A percentile compares a stretch with the other conserved stretches of the same genome.
These are phyloP conservation scores for Caenorhabditis zanzibari DNA, from an alignment of 2,888 invertebrate species.

Conservation along the genomic window DNA sequence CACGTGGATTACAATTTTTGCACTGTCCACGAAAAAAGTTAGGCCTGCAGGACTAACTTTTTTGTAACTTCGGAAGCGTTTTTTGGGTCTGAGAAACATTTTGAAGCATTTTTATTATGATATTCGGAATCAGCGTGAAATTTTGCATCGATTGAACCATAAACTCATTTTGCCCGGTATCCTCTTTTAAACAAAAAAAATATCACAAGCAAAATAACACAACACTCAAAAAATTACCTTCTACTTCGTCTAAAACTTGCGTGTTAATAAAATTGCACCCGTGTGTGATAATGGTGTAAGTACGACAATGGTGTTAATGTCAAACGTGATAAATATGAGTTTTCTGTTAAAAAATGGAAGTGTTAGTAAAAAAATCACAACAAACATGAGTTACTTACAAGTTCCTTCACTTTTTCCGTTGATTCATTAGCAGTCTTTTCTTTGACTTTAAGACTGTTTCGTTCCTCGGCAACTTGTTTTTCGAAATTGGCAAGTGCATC, in stretches of 20 bases:
- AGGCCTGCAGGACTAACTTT: too few species aligned
- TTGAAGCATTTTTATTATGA: too few species aligned
- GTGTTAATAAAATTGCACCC: slow-evolving; percentile 1
- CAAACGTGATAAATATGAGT: slow-evolving; percentile 67
- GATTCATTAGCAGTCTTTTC: slow-evolving; percentile 67
- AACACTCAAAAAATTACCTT: slow-evolving; percentile 12
- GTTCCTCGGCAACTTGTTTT: slow-evolving; percentile 59
- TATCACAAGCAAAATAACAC: not conserved
- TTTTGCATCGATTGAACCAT: too few species aligned
- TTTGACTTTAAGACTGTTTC: slow-evolving; percentile 74
- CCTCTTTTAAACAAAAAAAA: not conserved
- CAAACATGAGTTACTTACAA: slow-evolving; percentile 64
- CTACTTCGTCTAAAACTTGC: slow-evolving; percentile 19
- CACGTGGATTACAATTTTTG: too few species aligned
- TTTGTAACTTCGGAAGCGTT: too few species aligned
- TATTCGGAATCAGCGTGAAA: too few species aligned
- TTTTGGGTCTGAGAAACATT: too few species aligned
- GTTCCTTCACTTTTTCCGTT: slow-evolving; percentile 66
- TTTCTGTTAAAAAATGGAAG: slow-evolving; percentile 47
- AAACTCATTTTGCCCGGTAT: too few species aligned
- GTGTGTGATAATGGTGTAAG: not conserved
- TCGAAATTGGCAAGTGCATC: slow-evolving; percentile 78
- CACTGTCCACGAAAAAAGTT: too few species aligned
- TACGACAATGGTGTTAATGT: slow-evolving; percentile 36
- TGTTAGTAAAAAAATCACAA: slow-evolving; percentile 25